A percentile compares a stretch with the other conserved stretches of the same genome.
Evolutionary conservation across 35 echinoderm and acorn worm species (phyloP).

Genomic region (Heliocidaris erythrogramma): DNA sequence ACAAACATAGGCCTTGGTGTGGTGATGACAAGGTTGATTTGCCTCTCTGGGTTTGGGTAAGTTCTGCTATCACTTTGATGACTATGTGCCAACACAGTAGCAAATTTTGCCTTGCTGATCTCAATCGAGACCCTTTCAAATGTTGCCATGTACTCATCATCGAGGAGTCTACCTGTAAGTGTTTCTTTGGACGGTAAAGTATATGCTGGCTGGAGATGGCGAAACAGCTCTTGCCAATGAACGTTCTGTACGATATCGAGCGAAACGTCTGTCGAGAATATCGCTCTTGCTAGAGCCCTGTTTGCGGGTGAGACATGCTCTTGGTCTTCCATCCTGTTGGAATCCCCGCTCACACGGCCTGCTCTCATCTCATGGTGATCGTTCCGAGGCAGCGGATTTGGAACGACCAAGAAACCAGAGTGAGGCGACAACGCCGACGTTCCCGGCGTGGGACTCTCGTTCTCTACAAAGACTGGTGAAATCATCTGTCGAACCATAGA

Average conservation of each 20-base stretch:
- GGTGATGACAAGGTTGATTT: not conserved
- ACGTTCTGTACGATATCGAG: conserved; percentile 6
- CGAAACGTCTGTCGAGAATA: conserved; percentile 1
- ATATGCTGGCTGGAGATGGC: not conserved
- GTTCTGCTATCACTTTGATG: not conserved
- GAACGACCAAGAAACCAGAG: not conserved
- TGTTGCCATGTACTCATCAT: conserved; percentile 23
- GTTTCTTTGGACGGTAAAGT: conserved; percentile 2
- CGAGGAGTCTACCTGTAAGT: not conserved
- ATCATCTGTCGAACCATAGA: conserved; percentile 21
- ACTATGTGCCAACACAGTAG: not conserved
- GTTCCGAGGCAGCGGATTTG: not conserved
- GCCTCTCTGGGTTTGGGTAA: not conserved
- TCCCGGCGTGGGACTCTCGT: conserved; percentile 29
- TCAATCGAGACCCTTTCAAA: not conserved
- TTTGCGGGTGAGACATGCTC: not conserved
- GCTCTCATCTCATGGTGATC: not conserved
- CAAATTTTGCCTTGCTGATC: conserved; percentile 20
- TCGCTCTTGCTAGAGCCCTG: conserved; percentile 2
- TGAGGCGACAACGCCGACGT: conserved; percentile 15
- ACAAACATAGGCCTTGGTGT: conserved; percentile 28
- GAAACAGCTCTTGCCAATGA: conserved; percentile 29
- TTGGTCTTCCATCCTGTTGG: not conserved
- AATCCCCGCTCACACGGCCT: not conserved
- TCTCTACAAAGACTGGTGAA: not conserved